A percentile compares a stretch with the other conserved stretches of the same genome.
phyloP scores from a whole-genome alignment of 2,888 invertebrate genomes.

The Cybosia mesomella region DNA sequence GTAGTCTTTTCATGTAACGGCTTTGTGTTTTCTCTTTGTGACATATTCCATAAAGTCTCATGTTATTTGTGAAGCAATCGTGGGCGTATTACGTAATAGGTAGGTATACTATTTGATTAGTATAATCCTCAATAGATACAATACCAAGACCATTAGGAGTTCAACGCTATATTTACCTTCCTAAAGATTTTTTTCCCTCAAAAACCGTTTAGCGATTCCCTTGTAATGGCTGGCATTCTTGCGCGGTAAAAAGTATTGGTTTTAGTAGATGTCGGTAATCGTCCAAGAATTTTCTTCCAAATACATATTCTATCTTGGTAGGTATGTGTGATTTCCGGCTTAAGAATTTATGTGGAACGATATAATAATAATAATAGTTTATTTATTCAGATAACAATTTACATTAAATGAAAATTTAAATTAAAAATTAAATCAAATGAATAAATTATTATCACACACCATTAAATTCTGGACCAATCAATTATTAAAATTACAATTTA shows the following conservation, averaged over 20 bases:
- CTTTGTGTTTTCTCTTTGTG: neutral
- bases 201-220: conserved; percentile 2
- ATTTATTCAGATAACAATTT: too few species aligned
- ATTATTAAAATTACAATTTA: too few species aligned
- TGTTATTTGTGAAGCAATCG: neutral
- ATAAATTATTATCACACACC: too few species aligned
- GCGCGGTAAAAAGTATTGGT: conserved; percentile 6
- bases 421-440: too few species aligned
- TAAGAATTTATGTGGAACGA: neutral
- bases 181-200: neutral
- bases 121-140: neutral
- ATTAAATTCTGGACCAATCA: too few species aligned
- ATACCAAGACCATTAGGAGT: neutral
- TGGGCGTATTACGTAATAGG: neutral
- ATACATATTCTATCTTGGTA: neutral
- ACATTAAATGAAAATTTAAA: too few species aligned
- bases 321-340: neutral
- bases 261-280: conserved; percentile 6
- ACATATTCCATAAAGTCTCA: neutral
- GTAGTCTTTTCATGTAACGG: neutral
- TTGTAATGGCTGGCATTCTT: neutral
- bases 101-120: neutral
- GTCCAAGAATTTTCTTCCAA: neutral
- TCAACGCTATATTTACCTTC: conserved; percentile 5
- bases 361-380: too few species aligned